Evolutionary conservation across 2,113 vertebrate species (phyloP).

Genomic region (Anseranas semipalmata): DNA sequence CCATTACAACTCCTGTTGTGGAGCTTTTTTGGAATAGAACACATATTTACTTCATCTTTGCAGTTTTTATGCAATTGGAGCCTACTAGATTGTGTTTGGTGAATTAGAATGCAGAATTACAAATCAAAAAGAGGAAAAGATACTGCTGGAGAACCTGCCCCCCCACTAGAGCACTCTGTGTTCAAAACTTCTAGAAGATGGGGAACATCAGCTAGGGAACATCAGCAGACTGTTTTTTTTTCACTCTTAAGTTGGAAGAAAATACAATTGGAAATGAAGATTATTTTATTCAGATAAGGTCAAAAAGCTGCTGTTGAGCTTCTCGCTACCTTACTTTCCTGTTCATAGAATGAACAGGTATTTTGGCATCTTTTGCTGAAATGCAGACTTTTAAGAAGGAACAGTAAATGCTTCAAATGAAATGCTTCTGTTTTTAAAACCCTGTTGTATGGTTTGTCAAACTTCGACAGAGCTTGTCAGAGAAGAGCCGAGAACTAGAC

Average conservation of each 20-base stretch:
- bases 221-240: not conserved
- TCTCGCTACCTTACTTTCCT: not conserved
- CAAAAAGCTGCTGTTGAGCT: not conserved
- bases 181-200: not conserved
- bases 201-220: not conserved
- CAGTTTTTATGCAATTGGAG: not conserved
- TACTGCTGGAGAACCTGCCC: not conserved
- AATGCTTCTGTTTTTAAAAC: not conserved
- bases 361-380: not conserved
- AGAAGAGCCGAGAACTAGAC: constrained; percentile 88
- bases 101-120: not conserved
- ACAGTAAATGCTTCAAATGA: not conserved
- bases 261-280: not conserved
- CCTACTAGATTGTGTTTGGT: not conserved
- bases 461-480: constrained; percentile 80
- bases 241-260: not conserved
- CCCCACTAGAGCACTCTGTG: not conserved
- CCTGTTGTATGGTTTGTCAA: not conserved
- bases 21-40: not conserved
- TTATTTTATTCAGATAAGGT: not conserved
- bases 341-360: not conserved
- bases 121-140: not conserved
- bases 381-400: not conserved
- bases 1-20: not conserved
- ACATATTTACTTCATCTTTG: not conserved